phyloP scores from a whole-genome alignment of 1,140 invertebrate species.

The Caenorhabditis brenneri region DNA sequence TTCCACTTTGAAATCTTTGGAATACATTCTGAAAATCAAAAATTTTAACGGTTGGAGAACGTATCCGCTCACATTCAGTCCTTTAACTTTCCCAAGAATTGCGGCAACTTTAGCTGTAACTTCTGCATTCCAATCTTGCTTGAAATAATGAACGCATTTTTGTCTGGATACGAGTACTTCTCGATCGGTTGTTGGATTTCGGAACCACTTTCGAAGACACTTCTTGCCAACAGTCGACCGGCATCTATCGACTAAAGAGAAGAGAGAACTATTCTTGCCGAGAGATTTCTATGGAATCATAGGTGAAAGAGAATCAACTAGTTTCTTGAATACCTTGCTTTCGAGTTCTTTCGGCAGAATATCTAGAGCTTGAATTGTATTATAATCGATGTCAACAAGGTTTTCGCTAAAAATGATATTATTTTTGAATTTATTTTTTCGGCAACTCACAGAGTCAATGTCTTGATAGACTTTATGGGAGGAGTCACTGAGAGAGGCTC shows the following conservation, averaged over 20 bases:
- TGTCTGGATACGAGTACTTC: constrained; percentile 59
- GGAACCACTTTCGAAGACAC: constrained; percentile 63
- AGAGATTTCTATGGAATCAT: not conserved
- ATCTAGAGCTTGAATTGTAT: constrained; percentile 52
- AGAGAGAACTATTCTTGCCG: constrained; percentile 28
- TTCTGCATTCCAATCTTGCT: constrained; percentile 48
- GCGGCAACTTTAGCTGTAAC: constrained; percentile 35
- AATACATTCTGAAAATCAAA: constrained; percentile 33
- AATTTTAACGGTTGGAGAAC: too few relatives aligned
- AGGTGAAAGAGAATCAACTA: not conserved
- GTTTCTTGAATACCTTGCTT: not conserved
- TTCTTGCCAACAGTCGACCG: constrained; percentile 51
- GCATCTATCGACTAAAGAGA: constrained; percentile 47
- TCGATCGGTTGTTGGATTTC: constrained; percentile 60
- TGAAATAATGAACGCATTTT: constrained; percentile 64
- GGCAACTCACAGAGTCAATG: constrained; percentile 46
- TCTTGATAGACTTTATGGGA: constrained; percentile 53
- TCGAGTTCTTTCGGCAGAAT: constrained; percentile 43
- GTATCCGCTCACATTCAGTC: constrained; percentile 5
- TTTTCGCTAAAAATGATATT: constrained; percentile 49
- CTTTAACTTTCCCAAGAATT: not conserved
- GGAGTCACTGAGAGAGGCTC: constrained; percentile 44
- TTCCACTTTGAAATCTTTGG: constrained; percentile 40
- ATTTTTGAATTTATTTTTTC: not conserved
- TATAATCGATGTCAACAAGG: constrained; percentile 54